Base-by-base conservation (phyloP, 2,888 invertebrate genomes). In the Leptothorax acervorum region DNA sequence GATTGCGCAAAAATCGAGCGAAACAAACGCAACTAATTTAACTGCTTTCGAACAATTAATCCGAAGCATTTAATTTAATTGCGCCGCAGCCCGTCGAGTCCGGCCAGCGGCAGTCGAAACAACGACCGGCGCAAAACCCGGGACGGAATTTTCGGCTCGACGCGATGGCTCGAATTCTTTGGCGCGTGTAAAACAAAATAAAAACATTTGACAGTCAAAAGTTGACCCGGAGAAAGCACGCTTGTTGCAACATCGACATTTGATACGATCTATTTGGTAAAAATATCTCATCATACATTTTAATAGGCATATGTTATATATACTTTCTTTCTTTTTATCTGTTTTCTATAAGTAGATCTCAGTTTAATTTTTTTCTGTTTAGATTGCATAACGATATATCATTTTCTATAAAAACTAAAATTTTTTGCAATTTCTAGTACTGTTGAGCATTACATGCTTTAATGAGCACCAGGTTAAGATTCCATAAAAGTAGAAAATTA, bases 11-110 rank as follows among this genome's bases (percentile, higher is more conserved):
- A 94, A 94, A 94, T 93, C 92, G 88, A 87, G 88, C 88, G 92
- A 93, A 93, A 93, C 93, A 91, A 93, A 92, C 91, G 89, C 89
- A 92, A 93, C 93, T 94, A 93, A 94, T 94, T 93, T 91, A 93
- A 93, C 93, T 92, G 91, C 92, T 92, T 91, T 92, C 93, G 92
- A 93, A 93, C 94, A 93, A 94, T 94, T 94, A 94, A 93, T 94
- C 90, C 93, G 91, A 90, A 91, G 92, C 93, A 93, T 94, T 94
- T 93, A 93, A 94, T 94, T 94, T 93, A 92, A 94, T 93, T 92
- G 92, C 90, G 88, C 90, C 86, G 89, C 89, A 89, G 88, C 85
- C 90, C 88, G 89, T 86, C 89, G 90, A 84, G 89, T 83, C 85
- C 83, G 84, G 79, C 76, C 83, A 85, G 88, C 82, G 79, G 83